phyloP scores from a whole-genome alignment of 2,888 invertebrate genomes.

The Mantis religiosa region DNA sequence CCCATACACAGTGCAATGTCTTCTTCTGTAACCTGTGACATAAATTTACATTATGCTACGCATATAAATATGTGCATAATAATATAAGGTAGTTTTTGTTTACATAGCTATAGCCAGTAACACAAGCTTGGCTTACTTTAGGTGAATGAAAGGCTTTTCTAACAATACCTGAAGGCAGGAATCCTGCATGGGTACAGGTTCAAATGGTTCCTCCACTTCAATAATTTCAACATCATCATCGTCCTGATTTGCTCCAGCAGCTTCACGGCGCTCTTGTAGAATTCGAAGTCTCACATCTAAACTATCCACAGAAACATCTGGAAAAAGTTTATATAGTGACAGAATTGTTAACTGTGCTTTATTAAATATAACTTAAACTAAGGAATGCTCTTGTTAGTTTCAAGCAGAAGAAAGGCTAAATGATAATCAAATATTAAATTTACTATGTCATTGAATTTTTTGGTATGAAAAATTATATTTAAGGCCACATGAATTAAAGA shows the following conservation, averaged over 20 bases:
- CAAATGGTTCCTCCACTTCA: constrained; percentile 73
- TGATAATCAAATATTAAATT: too few species aligned
- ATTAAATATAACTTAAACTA: neutral
- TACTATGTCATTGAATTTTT: too few species aligned
- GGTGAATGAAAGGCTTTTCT: neutral
- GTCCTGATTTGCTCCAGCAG: constrained; percentile 9
- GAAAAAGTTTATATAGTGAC: neutral
- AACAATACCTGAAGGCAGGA: constrained; percentile 71
- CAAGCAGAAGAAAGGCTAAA: too few species aligned
- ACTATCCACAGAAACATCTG: constrained; percentile 14
- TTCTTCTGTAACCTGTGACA: constrained; percentile 71
- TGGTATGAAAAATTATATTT: too few species aligned
- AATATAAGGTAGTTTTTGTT: neutral
- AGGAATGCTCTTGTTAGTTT: too few species aligned
- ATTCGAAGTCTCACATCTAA: constrained; percentile 19
- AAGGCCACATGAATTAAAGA: too few species aligned
- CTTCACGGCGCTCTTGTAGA: constrained; percentile 6
- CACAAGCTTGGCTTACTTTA: neutral
- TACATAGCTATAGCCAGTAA: neutral
- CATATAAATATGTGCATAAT: too few species aligned
- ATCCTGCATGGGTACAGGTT: constrained; percentile 82
- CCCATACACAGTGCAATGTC: constrained; percentile 87
- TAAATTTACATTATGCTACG: too few species aligned
- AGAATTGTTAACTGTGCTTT: neutral
- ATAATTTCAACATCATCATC: constrained; percentile 57